Conservation (phyloP, 2,888 invertebrate species). For the Apamea epomidion region DNA sequence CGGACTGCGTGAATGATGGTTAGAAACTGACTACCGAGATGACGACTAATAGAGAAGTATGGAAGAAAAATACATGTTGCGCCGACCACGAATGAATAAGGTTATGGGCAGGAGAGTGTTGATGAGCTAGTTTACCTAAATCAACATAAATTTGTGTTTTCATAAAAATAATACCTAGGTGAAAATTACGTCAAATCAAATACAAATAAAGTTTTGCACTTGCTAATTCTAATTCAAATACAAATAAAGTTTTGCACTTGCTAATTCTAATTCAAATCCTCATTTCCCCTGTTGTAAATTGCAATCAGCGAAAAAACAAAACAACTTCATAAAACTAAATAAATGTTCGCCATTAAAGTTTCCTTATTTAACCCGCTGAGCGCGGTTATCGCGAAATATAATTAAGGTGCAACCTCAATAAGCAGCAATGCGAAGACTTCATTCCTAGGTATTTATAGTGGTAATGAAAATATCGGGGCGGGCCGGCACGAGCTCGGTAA, state of each 20-base stretch:
- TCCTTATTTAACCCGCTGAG: conserved; percentile 64
- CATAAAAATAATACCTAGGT: neutral
- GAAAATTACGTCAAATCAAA: conserved; percentile 13
- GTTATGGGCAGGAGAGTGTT: no score
- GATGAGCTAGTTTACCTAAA: no score
- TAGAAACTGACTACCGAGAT: no score
- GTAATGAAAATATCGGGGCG: conserved; percentile 82
- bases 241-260: neutral
- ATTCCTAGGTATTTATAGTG: conserved; percentile 76
- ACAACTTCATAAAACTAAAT: conserved; percentile 58
- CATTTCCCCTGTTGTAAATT: conserved; percentile 44
- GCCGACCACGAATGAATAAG: no score
- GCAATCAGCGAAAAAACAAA: conserved; percentile 59
- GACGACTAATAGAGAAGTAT: no score
- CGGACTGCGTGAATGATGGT: neutral
- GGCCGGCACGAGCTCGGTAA: conserved; percentile 76
- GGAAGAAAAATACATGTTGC: no score
- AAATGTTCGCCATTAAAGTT: conserved; percentile 62
- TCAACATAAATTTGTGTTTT: neutral
- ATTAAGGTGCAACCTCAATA: conserved; percentile 80
- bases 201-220: neutral
- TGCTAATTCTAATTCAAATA: conserved; percentile 31
- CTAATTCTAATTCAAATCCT: conserved; percentile 30
- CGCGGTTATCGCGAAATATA: conserved; percentile 72
- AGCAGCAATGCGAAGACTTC: conserved; percentile 75